phyloP scores from a whole-genome alignment of 2,113 vertebrate species.

The Oostethus manadensis region DNA sequence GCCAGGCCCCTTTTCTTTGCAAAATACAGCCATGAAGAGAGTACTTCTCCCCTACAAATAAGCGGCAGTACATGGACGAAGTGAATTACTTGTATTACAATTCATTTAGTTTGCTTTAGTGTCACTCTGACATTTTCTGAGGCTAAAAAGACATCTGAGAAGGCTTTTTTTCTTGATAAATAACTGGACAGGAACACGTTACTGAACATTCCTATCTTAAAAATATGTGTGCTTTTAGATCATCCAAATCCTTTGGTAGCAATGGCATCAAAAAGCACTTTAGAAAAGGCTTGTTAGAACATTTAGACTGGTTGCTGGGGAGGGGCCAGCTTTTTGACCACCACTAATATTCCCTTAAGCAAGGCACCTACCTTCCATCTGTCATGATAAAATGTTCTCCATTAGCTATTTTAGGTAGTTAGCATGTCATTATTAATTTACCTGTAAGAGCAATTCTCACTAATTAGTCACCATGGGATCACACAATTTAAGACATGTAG shows the following conservation, averaged over 20 bases:
- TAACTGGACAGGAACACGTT: too few relatives aligned
- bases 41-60: not conserved
- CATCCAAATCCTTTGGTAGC: too few relatives aligned
- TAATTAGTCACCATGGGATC: constrained; percentile 17
- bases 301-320: too few relatives aligned
- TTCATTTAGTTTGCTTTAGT: not conserved
- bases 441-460: constrained; percentile 35
- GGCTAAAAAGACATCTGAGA: not conserved
- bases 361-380: too few relatives aligned
- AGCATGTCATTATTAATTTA: constrained; percentile 46
- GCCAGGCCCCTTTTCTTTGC: not conserved
- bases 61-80: not conserved
- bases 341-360: too few relatives aligned
- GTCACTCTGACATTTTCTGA: not conserved
- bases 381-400: constrained; percentile 23
- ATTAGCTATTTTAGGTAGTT: constrained; percentile 50
- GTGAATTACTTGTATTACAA: not conserved
- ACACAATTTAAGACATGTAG: too few relatives aligned
- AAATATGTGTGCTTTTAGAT: too few relatives aligned
- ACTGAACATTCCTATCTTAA: too few relatives aligned
- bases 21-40: constrained; percentile 2
- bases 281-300: too few relatives aligned
- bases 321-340: too few relatives aligned
- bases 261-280: too few relatives aligned
- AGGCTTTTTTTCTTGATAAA: too few relatives aligned